Evolutionary conservation across 2,113 vertebrate species (phyloP), one percentile per base, ranked within the genome.

Genomic region (Gallinago jamesoni): DNA sequence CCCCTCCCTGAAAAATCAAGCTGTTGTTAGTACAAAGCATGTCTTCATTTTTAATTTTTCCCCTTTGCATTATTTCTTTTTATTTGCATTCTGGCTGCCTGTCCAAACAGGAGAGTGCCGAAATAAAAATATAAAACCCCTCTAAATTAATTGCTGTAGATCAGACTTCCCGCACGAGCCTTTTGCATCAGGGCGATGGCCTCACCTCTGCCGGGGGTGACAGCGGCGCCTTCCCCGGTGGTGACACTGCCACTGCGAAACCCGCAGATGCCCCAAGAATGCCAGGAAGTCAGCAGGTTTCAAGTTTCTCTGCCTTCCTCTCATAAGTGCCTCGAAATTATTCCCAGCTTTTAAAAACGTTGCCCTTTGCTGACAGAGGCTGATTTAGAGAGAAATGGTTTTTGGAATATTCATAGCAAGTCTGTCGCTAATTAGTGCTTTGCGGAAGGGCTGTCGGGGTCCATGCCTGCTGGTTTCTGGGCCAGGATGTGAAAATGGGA

Each of bases 401-500:
- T 95, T 68, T 89, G 93, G 96, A 96, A 97, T 97, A 92, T 97
- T 97, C 88, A 81, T 83, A 77, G 68, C 27, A 39, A 95, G 93
- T 77, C 95, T 96, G 96, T 79, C 20, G 10, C 94, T 97, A 95
- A 97, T 98, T 96, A 96, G 94, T 53, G 95, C 96, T 93, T 84
- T 83, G 59, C 73, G 75, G 95, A 83, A 90, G 97, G 91, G 95
- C 94, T 80, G 81, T 2, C 83, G 96, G 93, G 91, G 94, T 90
- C 74, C 70, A 89, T 25, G 60, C 22, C 56, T 90, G 95, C 50
- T 91, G 33, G 84, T 90, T 85, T 67, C 84, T 89, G 95, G 95
- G 86, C 88, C 7, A 25, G 70, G 84, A 79, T 74, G 95, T 41
- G 80, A 83, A 85, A 90, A 56, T 27, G 68, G 75, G 89, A 87